Conservation (phyloP, 2,888 invertebrate species). For the Hecatera dysodea region DNA sequence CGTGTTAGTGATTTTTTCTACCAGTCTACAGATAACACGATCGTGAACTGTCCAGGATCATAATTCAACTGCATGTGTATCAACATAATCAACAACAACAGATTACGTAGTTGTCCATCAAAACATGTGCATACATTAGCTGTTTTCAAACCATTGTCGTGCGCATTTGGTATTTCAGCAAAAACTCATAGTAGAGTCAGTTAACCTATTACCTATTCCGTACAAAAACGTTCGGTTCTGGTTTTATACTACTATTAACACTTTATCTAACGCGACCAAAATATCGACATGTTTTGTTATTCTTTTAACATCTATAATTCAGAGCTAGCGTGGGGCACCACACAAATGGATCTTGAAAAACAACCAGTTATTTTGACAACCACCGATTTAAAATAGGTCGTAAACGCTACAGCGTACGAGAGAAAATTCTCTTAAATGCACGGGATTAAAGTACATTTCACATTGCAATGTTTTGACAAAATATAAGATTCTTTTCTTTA, state of each 20-base stretch:
- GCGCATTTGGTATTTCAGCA: neutral
- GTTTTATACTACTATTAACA: constrained; percentile 80
- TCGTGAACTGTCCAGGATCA: constrained; percentile 36
- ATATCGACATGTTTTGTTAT: constrained; percentile 86
- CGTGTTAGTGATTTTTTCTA: constrained; percentile 29
- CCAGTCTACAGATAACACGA: constrained; percentile 33
- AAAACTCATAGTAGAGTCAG: constrained; percentile 4
- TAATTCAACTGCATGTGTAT: constrained; percentile 27
- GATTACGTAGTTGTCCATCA: constrained; percentile 9
- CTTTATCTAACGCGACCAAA: constrained; percentile 82
- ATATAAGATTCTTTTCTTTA: constrained; percentile 80
- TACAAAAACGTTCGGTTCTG: constrained; percentile 62
- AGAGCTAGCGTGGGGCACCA: constrained; percentile 80
- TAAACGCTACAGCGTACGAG: constrained; percentile 71
- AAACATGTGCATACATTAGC: neutral
- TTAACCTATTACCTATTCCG: constrained; percentile 15
- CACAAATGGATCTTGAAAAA: constrained; percentile 89
- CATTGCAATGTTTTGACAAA: constrained; percentile 62
- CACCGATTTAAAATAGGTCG: constrained; percentile 74
- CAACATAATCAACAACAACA: neutral
- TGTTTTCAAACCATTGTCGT: neutral
- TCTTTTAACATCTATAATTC: constrained; percentile 86
- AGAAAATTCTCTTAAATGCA: constrained; percentile 67
- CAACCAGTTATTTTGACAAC: constrained; percentile 89
- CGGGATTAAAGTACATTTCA: constrained; percentile 71